Evolutionary conservation across 2,888 invertebrate species (phyloP).

Genomic region (Nomada hirtipes): DNA sequence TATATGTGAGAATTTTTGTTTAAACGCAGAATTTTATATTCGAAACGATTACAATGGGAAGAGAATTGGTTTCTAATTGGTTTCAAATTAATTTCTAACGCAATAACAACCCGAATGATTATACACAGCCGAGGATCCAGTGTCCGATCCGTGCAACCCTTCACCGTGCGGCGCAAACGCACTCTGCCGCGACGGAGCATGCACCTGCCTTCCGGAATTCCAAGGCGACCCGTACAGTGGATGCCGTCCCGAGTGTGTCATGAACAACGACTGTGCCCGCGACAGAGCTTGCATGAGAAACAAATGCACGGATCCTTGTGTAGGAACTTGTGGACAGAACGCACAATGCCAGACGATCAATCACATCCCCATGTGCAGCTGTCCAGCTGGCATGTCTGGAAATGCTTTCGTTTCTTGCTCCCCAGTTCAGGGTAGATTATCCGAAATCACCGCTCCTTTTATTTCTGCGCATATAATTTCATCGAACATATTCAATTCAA

Average conservation of each 20-base stretch:
- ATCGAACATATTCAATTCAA: background rate
- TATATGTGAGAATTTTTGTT: conserved; percentile 74
- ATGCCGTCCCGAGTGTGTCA: conserved; percentile 83
- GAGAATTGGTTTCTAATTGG: too few species aligned
- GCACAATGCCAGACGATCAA: conserved; percentile 84
- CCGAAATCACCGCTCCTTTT: background rate
- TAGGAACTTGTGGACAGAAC: conserved; percentile 85
- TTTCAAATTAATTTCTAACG: background rate
- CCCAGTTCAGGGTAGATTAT: conserved; percentile 85
- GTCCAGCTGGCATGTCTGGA: conserved; percentile 89
- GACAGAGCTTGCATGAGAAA: conserved; percentile 84
- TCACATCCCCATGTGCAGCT: conserved; percentile 86
- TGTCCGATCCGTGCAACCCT: conserved; percentile 90
- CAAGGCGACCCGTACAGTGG: conserved; percentile 86
- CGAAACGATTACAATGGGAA: too few species aligned
- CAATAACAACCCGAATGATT: background rate
- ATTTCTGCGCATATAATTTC: background rate
- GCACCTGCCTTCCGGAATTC: conserved; percentile 87
- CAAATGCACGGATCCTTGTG: conserved; percentile 84
- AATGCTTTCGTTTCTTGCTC: conserved; percentile 89
- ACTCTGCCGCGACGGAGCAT: conserved; percentile 86
- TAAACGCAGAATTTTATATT: background rate
- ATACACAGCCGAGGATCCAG: conserved; percentile 37
- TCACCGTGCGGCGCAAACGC: conserved; percentile 86
- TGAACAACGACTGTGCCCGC: conserved; percentile 83